Base-by-base conservation (phyloP, 2,797 vertebrate genomes). In the Lepus townsendii region DNA sequence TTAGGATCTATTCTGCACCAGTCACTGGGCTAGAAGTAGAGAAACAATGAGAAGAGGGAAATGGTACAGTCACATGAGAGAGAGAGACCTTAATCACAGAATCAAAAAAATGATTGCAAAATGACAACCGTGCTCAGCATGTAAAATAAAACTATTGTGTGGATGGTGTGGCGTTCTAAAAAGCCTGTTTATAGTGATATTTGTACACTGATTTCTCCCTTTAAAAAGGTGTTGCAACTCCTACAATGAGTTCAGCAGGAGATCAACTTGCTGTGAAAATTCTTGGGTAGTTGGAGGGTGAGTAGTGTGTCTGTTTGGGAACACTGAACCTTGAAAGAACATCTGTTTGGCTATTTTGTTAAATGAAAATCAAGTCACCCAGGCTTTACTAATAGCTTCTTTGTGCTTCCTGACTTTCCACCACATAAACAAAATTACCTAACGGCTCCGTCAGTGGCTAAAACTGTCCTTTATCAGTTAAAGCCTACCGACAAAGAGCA, bases 311-410 rank as follows among this genome's bases (percentile, higher is more conserved):
- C 79, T 83, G 90, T 90, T 68, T 72, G 90, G 88, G 78, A 88
- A 97, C 78, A 72, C 38, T 27, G 90, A 90, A 85, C 82, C 91
- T 60, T 80, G 90, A 87, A 83, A 87, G 83, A 93, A 89, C 95
- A 95, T 77, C 95, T 95, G 95, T 96, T 91, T 91, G 95, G 83
- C 71, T 95, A 57, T 91, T 96, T 93, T 93, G 95, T 90, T 96
- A 94, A 87, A 83, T 57, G 90, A 96, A 97, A 92, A 65, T 71
- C 50, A 88, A 93, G 85, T 77, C 76, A 92, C 84, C 42, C 88
- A 93, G 83, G 85, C 85, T 93, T 96, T 50, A 52, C 95, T 92
- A 96, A 96, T 72, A 84, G 95, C 62, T 79, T 94, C 93, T 92
- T 94, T 89, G 88, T 91, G 91, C 92, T 80, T 93, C 68, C n/a